These are phyloP conservation scores for Pagetopsis macropterus DNA, from an alignment of 2,797 vertebrate genomes.

Conservation along the genomic window DNA sequence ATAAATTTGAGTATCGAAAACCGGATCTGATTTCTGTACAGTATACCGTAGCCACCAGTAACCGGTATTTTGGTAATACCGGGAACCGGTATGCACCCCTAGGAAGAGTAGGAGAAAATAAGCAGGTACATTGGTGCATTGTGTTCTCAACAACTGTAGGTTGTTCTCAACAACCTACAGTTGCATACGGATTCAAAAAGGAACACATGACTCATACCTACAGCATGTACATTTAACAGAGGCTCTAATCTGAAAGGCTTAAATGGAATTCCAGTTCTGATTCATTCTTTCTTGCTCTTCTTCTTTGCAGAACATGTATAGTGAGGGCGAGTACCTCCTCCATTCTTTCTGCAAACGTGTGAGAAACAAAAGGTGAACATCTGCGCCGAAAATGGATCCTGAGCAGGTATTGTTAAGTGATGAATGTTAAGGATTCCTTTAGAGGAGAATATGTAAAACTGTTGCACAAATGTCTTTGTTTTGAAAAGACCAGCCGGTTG, in stretches of 20 bases:
- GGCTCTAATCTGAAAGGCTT: background rate
- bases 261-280: background rate
- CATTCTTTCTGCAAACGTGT: conserved; percentile 4
- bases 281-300: background rate
- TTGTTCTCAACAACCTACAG: conserved; percentile 11
- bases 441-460: conserved; percentile 16
- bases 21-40: too few species aligned
- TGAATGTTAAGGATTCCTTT: conserved; percentile 38
- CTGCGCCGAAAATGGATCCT: conserved; percentile 29
- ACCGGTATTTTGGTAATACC: too few species aligned
- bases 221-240: conserved; percentile 1
- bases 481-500: background rate
- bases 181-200: conserved; percentile 5
- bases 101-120: conserved; percentile 30
- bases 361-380: conserved; percentile 45
- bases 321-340: conserved; percentile 8
- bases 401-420: conserved; percentile 16
- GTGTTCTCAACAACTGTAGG: conserved; percentile 18
- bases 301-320: conserved; percentile 6
- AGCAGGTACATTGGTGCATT: conserved; percentile 2
- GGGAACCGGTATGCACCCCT: too few species aligned
- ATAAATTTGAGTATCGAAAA: too few species aligned
- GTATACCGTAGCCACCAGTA: too few species aligned
- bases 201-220: too few species aligned
- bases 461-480: conserved; percentile 18